phyloP scores from a whole-genome alignment of 2,888 invertebrate species.

The Aromia moschata region DNA sequence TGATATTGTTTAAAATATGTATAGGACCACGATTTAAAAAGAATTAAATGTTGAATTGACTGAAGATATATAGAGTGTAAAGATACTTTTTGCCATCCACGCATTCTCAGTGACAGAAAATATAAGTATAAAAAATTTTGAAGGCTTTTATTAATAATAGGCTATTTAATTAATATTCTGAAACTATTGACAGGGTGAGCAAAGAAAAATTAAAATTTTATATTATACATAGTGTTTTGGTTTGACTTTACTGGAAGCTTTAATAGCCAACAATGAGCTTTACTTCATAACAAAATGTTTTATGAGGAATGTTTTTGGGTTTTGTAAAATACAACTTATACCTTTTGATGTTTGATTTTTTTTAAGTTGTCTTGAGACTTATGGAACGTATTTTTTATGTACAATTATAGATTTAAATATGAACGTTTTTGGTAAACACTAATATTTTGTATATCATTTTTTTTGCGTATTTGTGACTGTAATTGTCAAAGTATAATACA shows the following conservation, averaged over 20 bases:
- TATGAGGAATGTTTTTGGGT: too few species aligned
- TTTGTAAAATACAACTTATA: too few species aligned
- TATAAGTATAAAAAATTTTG: constrained; percentile 5
- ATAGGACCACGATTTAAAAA: constrained; percentile 30
- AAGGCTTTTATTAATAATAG: constrained; percentile 14
- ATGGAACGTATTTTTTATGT: not conserved
- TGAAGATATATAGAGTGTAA: constrained; percentile 22
- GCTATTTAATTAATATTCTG: constrained; percentile 11
- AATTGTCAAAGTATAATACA: too few species aligned
- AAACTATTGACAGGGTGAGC: constrained; percentile 25
- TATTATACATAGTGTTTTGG: not conserved
- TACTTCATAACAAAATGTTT: too few species aligned
- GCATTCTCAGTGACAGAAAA: constrained; percentile 28
- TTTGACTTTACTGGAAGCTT: constrained; percentile 1
- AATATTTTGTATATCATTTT: too few species aligned
- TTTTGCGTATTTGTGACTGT: too few species aligned
- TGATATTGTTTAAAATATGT: constrained; percentile 41
- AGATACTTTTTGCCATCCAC: constrained; percentile 32
- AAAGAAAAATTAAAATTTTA: constrained; percentile 7
- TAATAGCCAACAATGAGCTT: too few species aligned
- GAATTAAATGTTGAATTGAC: constrained; percentile 26
- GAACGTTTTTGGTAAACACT: too few species aligned
- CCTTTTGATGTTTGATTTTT: too few species aligned
- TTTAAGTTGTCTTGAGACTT: too few species aligned
- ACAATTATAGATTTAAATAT: too few species aligned